A percentile compares a stretch with the other conserved stretches of the same genome.
Conservation (phyloP, 2,113 vertebrate genomes). For the Capreolus pygargus region DNA sequence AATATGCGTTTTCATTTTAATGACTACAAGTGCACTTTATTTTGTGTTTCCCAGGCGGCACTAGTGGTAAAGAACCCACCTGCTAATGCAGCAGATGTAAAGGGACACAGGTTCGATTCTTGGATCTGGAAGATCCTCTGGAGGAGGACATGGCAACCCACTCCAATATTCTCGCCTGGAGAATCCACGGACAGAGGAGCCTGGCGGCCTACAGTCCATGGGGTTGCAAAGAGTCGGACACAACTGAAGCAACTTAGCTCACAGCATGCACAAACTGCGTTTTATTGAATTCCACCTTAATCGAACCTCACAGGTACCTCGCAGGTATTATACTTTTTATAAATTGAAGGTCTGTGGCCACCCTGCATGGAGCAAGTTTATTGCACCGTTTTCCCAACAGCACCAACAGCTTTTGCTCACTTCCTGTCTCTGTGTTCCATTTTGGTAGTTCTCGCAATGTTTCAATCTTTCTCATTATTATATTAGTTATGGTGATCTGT, state of each 20-base stretch:
- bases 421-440: not conserved
- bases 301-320: not conserved
- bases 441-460: not conserved
- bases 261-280: not conserved
- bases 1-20: not conserved
- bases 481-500: not conserved
- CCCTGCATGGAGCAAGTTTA: not conserved
- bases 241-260: not conserved
- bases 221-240: not conserved
- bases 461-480: not conserved
- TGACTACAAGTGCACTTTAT: not conserved
- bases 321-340: not conserved
- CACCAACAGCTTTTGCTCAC: not conserved
- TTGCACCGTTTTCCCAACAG: not conserved
- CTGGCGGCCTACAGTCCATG: not conserved
- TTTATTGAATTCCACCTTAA: not conserved
- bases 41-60: not conserved
- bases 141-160: not conserved
- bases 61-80: not conserved
- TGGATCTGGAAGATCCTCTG: not conserved
- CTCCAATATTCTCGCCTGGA: not conserved
- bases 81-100: not conserved
- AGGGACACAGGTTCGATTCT: not conserved
- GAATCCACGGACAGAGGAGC: not conserved
- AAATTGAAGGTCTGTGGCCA: not conserved